phyloP scores from a whole-genome alignment of 37 sponge, comb jelly and placozoan species.

The Spongilla lacustris region DNA sequence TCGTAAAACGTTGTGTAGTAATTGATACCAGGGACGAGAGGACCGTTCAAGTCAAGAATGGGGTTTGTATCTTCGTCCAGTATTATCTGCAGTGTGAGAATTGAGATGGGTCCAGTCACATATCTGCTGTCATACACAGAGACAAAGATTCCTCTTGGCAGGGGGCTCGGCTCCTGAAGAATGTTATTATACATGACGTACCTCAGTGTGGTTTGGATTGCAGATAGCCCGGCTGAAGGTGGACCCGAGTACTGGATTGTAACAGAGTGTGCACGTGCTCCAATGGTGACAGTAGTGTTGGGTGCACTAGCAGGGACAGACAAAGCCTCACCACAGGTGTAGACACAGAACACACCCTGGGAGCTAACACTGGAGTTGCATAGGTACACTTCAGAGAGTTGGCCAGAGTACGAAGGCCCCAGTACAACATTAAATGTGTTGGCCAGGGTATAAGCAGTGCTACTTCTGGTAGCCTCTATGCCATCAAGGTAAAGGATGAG shows the following conservation, averaged over 20 bases:
- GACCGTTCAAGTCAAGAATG: conserved; percentile 70
- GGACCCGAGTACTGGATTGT: conserved; percentile 46
- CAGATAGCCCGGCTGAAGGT: neutral
- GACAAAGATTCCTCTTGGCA: conserved; percentile 45
- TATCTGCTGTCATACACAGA: conserved; percentile 41
- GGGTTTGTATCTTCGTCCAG: conserved; percentile 63
- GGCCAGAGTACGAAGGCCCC: conserved; percentile 40
- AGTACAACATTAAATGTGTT: neutral
- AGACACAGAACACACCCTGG: conserved; percentile 18
- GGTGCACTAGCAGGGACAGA: neutral
- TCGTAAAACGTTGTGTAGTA: conserved; percentile 52
- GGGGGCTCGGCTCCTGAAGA: conserved; percentile 64
- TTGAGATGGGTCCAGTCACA: conserved; percentile 11
- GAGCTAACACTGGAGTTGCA: conserved; percentile 8
- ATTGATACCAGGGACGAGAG: conserved; percentile 25
- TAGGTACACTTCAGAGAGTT: conserved; percentile 44
- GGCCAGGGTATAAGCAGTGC: neutral
- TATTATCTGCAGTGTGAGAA: conserved; percentile 15
- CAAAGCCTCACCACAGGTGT: conserved; percentile 62
- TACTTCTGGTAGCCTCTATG: neutral
- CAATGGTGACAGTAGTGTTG: conserved; percentile 19
- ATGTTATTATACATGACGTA: conserved; percentile 20
- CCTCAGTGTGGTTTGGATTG: conserved; percentile 45
- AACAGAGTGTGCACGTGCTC: conserved; percentile 44
- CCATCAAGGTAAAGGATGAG: conserved; percentile 46